Base-by-base conservation (phyloP, 2,888 invertebrate species). In the Cantharis flavilabris region DNA sequence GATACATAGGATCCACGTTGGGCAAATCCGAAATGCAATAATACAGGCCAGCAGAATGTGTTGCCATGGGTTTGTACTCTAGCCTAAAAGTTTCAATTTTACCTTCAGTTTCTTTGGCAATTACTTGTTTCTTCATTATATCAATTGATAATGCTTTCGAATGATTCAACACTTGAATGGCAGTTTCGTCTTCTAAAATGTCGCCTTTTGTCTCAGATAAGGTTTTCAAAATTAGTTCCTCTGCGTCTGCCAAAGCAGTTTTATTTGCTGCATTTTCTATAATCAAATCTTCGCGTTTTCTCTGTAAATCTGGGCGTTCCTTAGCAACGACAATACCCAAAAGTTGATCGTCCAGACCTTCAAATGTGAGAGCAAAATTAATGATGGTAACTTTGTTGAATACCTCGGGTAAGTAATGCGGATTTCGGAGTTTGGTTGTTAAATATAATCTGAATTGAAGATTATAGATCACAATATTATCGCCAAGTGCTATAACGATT, bases 141-240 rank as follows among this genome's bases (percentile, higher is more conserved):
- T 96, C 96, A 76, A 92, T 92, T 0, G 97, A 94, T 49, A 97
- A 89, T 9, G 90, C 88, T 89, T 97, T 97, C 0, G 97, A 97
- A 3, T 95, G 94, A 86, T 96, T 96, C 67, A 98, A 89, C 77
- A 97, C 94, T 86, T 95, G 92, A 82, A 97, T 96, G 3, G 97
- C 97, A 5, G 91, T 91, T 89, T 97, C 97, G 87, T 98, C 97
- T 89, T 97, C 97, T 78, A 98, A 90, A 85, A 98, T 97, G 86
- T 97, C 96, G 2, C 96, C 96, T 86, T 96, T 94, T 1, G 93
- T 90, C 84, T 94, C 92, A 65, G 96, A 94, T 72, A 98, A 89
- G 0, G 97, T 97, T 83, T 93, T 92, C 70, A 98, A 89, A 83
- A 98, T 97, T 88, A 94, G 95, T 85, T 97, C 96, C 89, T 98